phyloP scores from a whole-genome alignment of 2,113 vertebrate genomes.

The Oceanites oceanicus region DNA sequence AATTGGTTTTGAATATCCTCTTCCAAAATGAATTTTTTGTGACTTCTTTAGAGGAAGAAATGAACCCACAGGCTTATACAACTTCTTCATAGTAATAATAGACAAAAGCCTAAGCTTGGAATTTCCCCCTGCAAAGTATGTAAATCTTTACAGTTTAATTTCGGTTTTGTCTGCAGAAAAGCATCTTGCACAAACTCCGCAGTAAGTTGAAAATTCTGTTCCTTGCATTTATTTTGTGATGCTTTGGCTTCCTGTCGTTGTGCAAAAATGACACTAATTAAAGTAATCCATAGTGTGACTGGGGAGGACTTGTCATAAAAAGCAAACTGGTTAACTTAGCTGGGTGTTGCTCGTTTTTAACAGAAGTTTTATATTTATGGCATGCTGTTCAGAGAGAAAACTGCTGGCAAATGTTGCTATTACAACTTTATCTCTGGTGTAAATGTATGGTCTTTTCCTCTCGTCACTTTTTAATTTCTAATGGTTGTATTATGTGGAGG shows the following conservation, averaged over 20 bases:
- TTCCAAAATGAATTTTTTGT: not conserved
- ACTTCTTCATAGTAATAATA: not conserved
- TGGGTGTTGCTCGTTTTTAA: not conserved
- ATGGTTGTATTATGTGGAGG: rapidly evolving
- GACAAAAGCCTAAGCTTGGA: not conserved
- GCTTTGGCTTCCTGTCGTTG: not conserved
- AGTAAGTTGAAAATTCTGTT: not conserved
- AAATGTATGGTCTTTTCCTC: not conserved
- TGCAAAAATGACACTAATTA: not conserved
- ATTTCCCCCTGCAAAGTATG: not conserved
- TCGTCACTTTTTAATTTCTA: not conserved
- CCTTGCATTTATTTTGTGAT: not conserved
- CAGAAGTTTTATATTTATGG: not conserved
- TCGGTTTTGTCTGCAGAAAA: not conserved
- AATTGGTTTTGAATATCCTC: not conserved
- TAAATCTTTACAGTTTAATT: not conserved
- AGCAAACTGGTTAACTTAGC: not conserved
- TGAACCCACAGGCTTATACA: not conserved
- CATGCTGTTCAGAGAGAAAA: not conserved
- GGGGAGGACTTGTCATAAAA: not conserved
- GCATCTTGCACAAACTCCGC: not conserved
- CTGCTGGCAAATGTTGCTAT: not conserved
- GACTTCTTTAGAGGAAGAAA: not conserved
- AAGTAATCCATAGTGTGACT: not conserved
- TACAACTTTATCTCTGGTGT: not conserved